These are phyloP conservation scores for Erebia ligea DNA, from an alignment of 2,888 invertebrate genomes.

Conservation along the genomic window DNA sequence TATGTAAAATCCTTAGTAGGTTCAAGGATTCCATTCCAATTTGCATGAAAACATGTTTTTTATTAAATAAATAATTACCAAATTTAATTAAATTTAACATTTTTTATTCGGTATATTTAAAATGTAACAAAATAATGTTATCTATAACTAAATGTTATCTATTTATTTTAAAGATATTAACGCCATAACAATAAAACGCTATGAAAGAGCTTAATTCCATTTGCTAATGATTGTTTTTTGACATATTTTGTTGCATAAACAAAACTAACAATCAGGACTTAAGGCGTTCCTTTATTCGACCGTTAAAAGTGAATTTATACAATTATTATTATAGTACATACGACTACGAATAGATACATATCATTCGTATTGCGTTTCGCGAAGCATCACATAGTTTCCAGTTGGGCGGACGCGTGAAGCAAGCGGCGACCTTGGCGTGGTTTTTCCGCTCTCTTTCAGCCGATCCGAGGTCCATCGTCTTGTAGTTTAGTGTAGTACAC, in stretches of 20 bases:
- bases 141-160: too few relatives aligned
- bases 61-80: too few relatives aligned
- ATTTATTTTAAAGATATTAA: too few relatives aligned
- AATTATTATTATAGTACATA: conserved; percentile 18
- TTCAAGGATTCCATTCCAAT: too few relatives aligned
- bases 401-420: conserved; percentile 69
- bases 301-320: neutral
- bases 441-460: conserved; percentile 83
- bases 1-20: neutral
- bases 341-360: conserved; percentile 11
- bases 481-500: conserved; percentile 24
- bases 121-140: too few relatives aligned
- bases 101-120: too few relatives aligned
- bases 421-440: conserved; percentile 75
- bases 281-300: neutral
- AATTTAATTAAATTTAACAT: too few relatives aligned
- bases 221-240: too few relatives aligned
- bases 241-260: too few relatives aligned
- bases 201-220: too few relatives aligned
- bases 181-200: too few relatives aligned
- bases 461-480: conserved; percentile 60
- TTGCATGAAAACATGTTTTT: too few relatives aligned
- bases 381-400: conserved; percentile 54
- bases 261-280: neutral
- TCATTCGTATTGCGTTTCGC: conserved; percentile 35